Base-by-base conservation (phyloP, 2,888 invertebrate species). In the Villa cingulata region DNA sequence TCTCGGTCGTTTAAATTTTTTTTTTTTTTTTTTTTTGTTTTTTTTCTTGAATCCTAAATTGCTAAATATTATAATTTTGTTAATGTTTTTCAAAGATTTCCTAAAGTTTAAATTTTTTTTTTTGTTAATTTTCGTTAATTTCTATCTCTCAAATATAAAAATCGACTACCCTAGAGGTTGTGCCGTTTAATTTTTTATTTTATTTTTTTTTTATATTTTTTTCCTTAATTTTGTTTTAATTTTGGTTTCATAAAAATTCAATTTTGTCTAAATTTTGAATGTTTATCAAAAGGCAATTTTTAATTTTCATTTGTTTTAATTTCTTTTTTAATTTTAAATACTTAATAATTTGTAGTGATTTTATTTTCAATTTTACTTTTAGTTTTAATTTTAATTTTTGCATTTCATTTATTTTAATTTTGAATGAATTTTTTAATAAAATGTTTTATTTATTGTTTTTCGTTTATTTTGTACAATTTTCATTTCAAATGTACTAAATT, bases 151-250 rank as follows among this genome's bases (percentile, higher is more conserved):
- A 41, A 40, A 41, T 37, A 15, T 27, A 45, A 49, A 51, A 46
- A 43, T 46, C 49, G 46, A 52, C 52, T 50, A 52, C 52, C 48
- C 48, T 50, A 48, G 52, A 52, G 52, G 52, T 52, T 52, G 52
- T 52, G 52, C 41, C 52, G 47, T 44, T 46, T 45, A 41, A 34
- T 46, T 42, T 42, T 39, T 16, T 43, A 20, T 40, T 23, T 23
- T 4, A 20, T 23, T 39, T 39, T 39, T 12, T 12, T 4, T 41
- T 34, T 41, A 23, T 36, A 36, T 42, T 48, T 39, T 36, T 39
- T 48, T 46, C 42, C 29, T 51, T 34, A 51, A 49, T 48, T 51
- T 46, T 42, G 23, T 36, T 41, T 36, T 39, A 19, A n/a, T 43
- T 46, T 45, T 37, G 48, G 32, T 43, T 45, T 4, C 23, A 23